A percentile compares a stretch with the other conserved stretches of the same genome.
phyloP scores from a whole-genome alignment of 2,113 vertebrate genomes.

The Desmodus rotundus region DNA sequence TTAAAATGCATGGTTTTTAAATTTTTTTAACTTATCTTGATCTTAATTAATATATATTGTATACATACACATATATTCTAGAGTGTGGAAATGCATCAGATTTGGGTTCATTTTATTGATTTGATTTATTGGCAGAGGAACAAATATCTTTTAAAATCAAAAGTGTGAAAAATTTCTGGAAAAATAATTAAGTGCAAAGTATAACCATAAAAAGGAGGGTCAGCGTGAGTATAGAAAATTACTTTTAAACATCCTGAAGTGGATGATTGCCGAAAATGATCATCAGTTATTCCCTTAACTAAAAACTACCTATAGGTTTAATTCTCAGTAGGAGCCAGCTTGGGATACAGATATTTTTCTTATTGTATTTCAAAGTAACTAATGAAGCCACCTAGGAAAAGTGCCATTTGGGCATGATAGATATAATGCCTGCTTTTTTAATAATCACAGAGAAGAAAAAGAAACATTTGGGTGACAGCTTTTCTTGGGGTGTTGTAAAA shows the following conservation, averaged over 20 bases:
- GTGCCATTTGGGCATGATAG: background rate
- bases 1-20: background rate
- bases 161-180: slow-evolving; percentile 3
- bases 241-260: background rate
- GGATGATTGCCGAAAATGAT: background rate
- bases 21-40: slow-evolving; percentile 5
- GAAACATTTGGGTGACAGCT: background rate
- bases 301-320: background rate
- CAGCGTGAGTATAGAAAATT: background rate
- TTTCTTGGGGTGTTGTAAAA: background rate
- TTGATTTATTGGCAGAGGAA: background rate
- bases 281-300: background rate
- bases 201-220: background rate
- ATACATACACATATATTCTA: background rate
- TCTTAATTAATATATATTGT: background rate
- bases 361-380: background rate
- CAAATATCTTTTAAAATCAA: background rate
- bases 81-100: background rate
- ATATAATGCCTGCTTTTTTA: background rate
- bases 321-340: background rate
- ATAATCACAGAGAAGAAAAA: slow-evolving; percentile 28
- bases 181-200: slow-evolving; percentile 12
- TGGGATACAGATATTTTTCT: background rate
- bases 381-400: slow-evolving; percentile 1
- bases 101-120: slow-evolving; percentile 7